Base-by-base conservation (phyloP, 2,797 vertebrate species). In the Craterocephalus amniculus region DNA sequence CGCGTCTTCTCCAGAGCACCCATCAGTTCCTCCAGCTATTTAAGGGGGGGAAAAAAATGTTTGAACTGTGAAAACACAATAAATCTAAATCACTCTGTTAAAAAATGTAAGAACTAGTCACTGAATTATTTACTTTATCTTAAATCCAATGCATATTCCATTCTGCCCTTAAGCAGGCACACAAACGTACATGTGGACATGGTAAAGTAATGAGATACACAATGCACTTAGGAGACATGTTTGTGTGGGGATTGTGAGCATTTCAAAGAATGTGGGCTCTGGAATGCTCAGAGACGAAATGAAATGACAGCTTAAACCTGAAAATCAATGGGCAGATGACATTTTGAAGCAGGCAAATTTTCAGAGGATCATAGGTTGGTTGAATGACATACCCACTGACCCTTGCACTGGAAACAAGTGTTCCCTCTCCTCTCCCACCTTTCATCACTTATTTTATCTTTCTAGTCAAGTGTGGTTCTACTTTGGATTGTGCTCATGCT, bases 11-110 rank as follows among this genome's bases (percentile, higher is more conserved):
- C 97, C 81, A 99, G 72, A 2, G 96, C 95, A 11, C 93, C 95
- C 95, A 97, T 96, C 87, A 99, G 90, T 55, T 99, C 97, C 87
- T 99, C 96, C 86, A 99, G 87, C 97, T 99, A 75, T 74, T 57
- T 9, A 58, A 59, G 6, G 64, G 11, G 29, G 57, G 43, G n/a
- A 45, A 80, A 12, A 58, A 48, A 16, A 34, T n/a, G 9, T 74
- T 40, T 20, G 32, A 79, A 67, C 6, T 2, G 60, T 52, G 38
- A 63, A 67, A 75, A 70, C 36, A 45, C 7, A 56, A 36, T 13
- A 48, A 3, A 72, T 31, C 48, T 12, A 24, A 16, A 14, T 2
- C 0, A 1, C 18, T 57, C 20, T 31, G 1, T 48, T 66, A 1
- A 32, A 27, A 57, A 29, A 24, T 7, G 3, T 18, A 67, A 11